phyloP scores from a whole-genome alignment of 2,113 vertebrate species.

The Antechinus flavipes region DNA sequence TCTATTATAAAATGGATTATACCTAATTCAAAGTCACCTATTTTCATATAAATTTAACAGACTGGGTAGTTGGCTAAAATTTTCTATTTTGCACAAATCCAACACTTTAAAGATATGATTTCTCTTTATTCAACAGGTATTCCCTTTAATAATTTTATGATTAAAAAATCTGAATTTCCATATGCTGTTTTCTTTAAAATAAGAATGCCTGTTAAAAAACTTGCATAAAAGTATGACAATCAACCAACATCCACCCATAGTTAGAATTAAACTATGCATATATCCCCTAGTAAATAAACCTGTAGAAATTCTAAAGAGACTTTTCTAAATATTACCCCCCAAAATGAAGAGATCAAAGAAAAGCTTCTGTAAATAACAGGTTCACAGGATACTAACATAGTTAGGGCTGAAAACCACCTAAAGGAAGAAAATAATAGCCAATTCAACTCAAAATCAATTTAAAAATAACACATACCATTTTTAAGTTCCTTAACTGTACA shows the following conservation, averaged over 20 bases:
- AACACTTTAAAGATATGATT: neutral
- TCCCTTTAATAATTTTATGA: neutral
- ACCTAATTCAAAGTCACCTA: too few relatives aligned
- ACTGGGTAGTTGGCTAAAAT: neutral
- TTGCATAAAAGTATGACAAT: neutral
- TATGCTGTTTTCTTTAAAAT: slow-evolving; percentile 11
- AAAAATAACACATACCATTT: neutral
- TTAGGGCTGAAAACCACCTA: neutral
- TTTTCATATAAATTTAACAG: too few relatives aligned
- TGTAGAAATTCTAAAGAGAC: neutral
- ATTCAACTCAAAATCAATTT: neutral
- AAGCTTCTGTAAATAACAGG: neutral
- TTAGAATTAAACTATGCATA: neutral
- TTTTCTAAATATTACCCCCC: neutral
- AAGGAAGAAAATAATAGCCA: neutral
- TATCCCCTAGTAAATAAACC: neutral
- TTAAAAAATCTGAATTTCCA: slow-evolving; percentile 2
- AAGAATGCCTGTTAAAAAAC: slow-evolving; percentile 10
- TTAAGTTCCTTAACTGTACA: neutral
- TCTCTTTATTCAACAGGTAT: neutral
- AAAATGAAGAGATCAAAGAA: neutral
- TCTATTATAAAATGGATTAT: too few relatives aligned
- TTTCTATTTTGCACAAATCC: neutral
- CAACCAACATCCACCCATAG: neutral
- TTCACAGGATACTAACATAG: neutral